Evolutionary conservation across 2,888 invertebrate genomes (phyloP).

Genomic region (Hyles lineata): DNA sequence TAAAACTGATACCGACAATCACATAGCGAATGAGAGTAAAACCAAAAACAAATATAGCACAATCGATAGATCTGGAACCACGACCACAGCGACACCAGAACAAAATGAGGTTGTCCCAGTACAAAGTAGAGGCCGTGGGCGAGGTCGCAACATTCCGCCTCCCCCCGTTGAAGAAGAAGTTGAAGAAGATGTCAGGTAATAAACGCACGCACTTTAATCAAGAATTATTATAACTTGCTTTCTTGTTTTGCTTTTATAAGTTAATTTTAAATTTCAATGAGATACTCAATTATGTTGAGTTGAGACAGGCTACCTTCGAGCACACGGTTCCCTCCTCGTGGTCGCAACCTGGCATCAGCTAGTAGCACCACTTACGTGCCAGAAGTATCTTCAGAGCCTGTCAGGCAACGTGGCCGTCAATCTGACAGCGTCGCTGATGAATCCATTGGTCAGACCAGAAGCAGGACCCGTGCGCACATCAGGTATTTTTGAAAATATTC

Average conservation of each 20-base stretch:
- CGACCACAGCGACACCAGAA: slow-evolving; percentile 65
- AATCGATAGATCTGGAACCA: slow-evolving; percentile 76
- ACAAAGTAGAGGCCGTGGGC: slow-evolving; percentile 72
- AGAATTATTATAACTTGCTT: not conserved
- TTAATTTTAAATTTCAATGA: slow-evolving; percentile 32
- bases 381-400: slow-evolving; percentile 76
- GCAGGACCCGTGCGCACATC: slow-evolving; percentile 86
- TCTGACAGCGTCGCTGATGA: slow-evolving; percentile 78
- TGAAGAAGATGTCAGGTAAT: slow-evolving; percentile 78
- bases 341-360: slow-evolving; percentile 75
- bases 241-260: slow-evolving; percentile 54
- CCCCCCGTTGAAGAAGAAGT: slow-evolving; percentile 82
- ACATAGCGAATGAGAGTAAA: slow-evolving; percentile 72
- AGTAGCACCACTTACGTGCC: slow-evolving; percentile 81
- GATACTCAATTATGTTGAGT: slow-evolving; percentile 46
- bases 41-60: slow-evolving; percentile 84
- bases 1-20: slow-evolving; percentile 76
- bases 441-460: slow-evolving; percentile 77
- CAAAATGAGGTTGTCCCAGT: slow-evolving; percentile 87
- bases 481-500: slow-evolving; percentile 58
- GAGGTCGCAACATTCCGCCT: slow-evolving; percentile 78
- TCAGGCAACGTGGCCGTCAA: slow-evolving; percentile 73
- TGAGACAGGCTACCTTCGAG: slow-evolving; percentile 90
- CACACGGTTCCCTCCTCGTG: slow-evolving; percentile 93
- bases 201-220: not conserved